Evolutionary conservation across 2,113 vertebrate genomes (phyloP), one percentile per base, ranked within the genome.

Genomic region (Ceratotherium simum): DNA sequence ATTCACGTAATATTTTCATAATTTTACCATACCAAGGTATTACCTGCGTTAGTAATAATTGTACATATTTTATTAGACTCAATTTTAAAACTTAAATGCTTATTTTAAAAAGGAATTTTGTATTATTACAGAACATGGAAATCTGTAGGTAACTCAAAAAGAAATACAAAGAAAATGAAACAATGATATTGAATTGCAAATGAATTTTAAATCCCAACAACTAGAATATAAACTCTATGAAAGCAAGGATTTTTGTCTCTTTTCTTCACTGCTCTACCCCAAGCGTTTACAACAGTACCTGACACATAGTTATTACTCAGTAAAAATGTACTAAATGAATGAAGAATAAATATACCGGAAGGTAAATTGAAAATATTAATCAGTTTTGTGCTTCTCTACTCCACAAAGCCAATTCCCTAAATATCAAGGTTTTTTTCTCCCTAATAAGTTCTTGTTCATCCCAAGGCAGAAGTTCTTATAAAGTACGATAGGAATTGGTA

Each of bases 151-250:
- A 69, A 51, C 2, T 13, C 31, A 39, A 54, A 78, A 95, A 70
- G 56, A 73, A 98, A 87, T 82, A 75, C 7, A 83, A 79, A 84
- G 8, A 76, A 89, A 48, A 65, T 84, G 1, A 88, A 92, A 56
- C 14, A 85, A 6, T 83, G 14, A 56, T 62, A 83, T 64, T 80
- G 42, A 72, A 82, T 83, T 36, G 82, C 42, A 82, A 91, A 73
- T 29, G 14, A 67, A 96, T 76, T 91, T 95, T 85, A 78, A 70
- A 42, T 54, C 3, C 39, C 2, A 1, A 6, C 8, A 72, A 27
- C 1, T 18, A 11, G 8, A 90, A 76, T 31, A 65, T 48, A 83
- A 79, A 1, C 56, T 36, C 54, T 10, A 27, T 56, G 23, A 87
- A 36, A 23, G 29, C 8, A 64, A 94, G 20, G 16, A 33, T 31